These are phyloP conservation scores for Spilosoma lubricipeda DNA, from an alignment of 2,888 invertebrate species.

Conservation along the genomic window DNA sequence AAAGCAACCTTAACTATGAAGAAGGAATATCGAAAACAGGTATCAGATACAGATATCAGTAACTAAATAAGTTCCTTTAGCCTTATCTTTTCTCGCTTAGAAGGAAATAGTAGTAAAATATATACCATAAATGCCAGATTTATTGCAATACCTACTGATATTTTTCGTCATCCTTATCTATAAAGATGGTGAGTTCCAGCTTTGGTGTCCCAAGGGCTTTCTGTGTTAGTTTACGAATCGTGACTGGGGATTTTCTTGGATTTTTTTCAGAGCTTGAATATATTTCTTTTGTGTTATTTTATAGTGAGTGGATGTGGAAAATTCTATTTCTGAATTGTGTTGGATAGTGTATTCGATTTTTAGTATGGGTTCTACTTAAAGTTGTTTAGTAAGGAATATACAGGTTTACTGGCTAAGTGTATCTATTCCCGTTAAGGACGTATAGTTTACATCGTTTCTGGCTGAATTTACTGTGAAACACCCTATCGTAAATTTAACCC, in stretches of 20 bases:
- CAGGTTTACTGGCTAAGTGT: no score
- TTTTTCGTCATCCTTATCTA: neutral
- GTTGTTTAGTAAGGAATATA: no score
- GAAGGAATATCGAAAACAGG: neutral
- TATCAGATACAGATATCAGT: no score
- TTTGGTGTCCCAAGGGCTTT: neutral
- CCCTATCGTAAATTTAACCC: no score
- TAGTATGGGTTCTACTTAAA: neutral
- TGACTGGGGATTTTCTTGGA: neutral
- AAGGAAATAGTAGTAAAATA: conserved; percentile 2
- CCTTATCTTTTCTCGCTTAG: neutral
- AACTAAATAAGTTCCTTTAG: neutral
- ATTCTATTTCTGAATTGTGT: neutral
- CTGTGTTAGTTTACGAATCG: neutral
- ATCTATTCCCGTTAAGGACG: no score
- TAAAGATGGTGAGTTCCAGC: neutral
- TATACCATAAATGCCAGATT: conserved; percentile 1
- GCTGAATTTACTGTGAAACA: no score
- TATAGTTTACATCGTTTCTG: no score
- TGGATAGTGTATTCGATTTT: neutral
- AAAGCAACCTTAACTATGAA: neutral
- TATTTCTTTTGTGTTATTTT: neutral
- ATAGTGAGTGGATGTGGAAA: neutral
- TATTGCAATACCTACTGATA: neutral
- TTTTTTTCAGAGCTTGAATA: neutral